phyloP scores from a whole-genome alignment of 2,113 vertebrate genomes.

The Bettongia penicillata region DNA sequence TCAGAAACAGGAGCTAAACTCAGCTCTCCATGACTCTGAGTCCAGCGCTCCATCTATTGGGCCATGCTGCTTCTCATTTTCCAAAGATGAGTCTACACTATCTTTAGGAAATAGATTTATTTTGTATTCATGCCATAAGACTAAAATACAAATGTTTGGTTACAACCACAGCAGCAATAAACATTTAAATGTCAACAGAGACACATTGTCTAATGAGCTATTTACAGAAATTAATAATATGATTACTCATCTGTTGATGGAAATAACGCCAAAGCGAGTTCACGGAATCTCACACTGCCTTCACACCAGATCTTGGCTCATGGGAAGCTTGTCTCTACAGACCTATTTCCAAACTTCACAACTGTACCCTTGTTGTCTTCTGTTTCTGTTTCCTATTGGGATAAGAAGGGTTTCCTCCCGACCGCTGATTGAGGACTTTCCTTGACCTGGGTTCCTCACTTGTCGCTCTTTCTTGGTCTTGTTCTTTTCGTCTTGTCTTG shows the following conservation, averaged over 20 bases:
- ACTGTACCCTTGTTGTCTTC: background rate
- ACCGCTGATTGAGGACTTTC: background rate
- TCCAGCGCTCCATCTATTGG: background rate
- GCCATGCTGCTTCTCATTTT: background rate
- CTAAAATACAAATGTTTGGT: conserved; percentile 65
- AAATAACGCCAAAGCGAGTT: conserved; percentile 22
- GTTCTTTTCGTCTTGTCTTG: background rate
- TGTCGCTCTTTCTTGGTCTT: background rate
- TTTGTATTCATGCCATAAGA: conserved; percentile 41
- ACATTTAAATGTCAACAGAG: conserved; percentile 70
- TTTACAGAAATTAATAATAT: conserved; percentile 72
- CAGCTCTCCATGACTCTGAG: background rate
- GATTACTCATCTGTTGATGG: conserved; percentile 67
- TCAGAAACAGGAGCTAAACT: background rate
- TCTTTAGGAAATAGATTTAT: conserved; percentile 51
- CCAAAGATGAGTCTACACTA: background rate
- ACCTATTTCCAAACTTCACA: background rate
- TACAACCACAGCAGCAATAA: conserved; percentile 64
- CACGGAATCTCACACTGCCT: background rate
- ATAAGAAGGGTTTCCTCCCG: background rate
- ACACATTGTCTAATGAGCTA: conserved; percentile 65
- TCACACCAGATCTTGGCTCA: conserved; percentile 3
- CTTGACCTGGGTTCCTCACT: background rate
- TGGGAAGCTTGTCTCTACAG: background rate
- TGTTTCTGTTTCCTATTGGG: background rate